Evolutionary conservation across 2,888 invertebrate genomes (phyloP), one percentile per base, ranked within the genome.

Genomic region (Trichopoda pennipes): DNA sequence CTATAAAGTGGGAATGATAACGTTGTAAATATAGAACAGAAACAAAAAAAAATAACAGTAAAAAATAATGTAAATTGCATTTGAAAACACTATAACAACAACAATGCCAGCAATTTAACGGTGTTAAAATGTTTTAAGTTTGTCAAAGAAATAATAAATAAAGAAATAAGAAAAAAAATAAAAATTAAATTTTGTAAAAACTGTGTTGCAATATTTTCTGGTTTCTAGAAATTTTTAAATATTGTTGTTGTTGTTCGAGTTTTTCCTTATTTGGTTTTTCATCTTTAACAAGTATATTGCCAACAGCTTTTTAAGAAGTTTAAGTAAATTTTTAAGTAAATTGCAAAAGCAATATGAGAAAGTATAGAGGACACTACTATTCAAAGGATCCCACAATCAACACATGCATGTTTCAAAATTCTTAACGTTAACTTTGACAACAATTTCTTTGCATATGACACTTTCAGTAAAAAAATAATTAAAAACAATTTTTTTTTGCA

Each of bases 361-460:
- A 1, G 2, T 1, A 38, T 6, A 3, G 38, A 38, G 38, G 3
- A 38, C 10, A 38, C 10, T 38, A 10, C 38, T 12, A 12, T 68
- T 70, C 49, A 49, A 58, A 64, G 42, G 42, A 70, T 64, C 49
- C 63, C 63, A 64, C 77, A 70, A 70, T 70, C 63, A 77, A 63
- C 56, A 69, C 72, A 61, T 42, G 32, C 32, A 38, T 35, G 9
- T 10, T 8, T 19, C 47, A 49, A 10, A 58, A 28, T 23, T 38
- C 19, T 23, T 19, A n/a, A 42, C 19, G 51, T 51, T 38, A 42
- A 58, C 49, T 58, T 64, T 74, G 74, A 7, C 55, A 73, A 74
- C 47, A 64, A 9, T 49, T 64, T 32, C 8, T 32, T 32, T 8
- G n/a, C n/a, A n/a, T n/a, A n/a, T n/a, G n/a, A n/a, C n/a, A n/a